phyloP scores from a whole-genome alignment of 2,888 invertebrate species.

The Folsomia candida region DNA sequence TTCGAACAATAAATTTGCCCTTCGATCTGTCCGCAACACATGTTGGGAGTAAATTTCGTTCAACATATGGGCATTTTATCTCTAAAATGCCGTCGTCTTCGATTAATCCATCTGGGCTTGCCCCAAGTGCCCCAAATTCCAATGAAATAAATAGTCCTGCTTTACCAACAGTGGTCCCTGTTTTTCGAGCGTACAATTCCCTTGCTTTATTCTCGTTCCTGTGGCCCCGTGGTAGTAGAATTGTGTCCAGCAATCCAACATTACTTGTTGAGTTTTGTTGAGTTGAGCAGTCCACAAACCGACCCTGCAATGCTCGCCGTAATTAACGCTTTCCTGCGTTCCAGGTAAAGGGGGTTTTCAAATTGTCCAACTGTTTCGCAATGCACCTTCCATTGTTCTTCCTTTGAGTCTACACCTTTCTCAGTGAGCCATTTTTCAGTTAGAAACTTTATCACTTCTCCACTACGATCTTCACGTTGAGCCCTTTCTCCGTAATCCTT shows the following conservation, averaged over 20 bases:
- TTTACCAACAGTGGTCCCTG: too few relatives aligned
- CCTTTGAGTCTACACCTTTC: not conserved
- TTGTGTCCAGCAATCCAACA: too few relatives aligned
- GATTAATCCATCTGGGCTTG: conserved; percentile 32
- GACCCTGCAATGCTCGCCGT: not conserved
- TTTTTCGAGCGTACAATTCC: too few relatives aligned
- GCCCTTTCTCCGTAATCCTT: not conserved
- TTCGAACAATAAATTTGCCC: not conserved
- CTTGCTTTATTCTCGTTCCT: too few relatives aligned
- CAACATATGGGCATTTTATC: conserved; percentile 25
- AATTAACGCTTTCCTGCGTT: not conserved
- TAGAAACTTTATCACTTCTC: not conserved
- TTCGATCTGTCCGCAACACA: not conserved
- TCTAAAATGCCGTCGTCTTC: conserved; percentile 19
- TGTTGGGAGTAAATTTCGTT: not conserved
- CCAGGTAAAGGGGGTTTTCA: not conserved
- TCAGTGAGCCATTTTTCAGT: not conserved
- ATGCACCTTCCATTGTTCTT: not conserved
- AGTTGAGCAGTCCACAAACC: too few relatives aligned
- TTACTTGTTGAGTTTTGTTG: too few relatives aligned
- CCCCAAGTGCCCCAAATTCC: conserved; percentile 26
- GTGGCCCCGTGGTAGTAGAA: too few relatives aligned
- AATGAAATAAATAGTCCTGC: conserved; percentile 26
- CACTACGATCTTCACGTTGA: not conserved
- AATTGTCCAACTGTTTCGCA: not conserved